A percentile compares a stretch with the other conserved stretches of the same genome.
Evolutionary conservation across 2,113 vertebrate species (phyloP).

Genomic region (Corapipo altera): DNA sequence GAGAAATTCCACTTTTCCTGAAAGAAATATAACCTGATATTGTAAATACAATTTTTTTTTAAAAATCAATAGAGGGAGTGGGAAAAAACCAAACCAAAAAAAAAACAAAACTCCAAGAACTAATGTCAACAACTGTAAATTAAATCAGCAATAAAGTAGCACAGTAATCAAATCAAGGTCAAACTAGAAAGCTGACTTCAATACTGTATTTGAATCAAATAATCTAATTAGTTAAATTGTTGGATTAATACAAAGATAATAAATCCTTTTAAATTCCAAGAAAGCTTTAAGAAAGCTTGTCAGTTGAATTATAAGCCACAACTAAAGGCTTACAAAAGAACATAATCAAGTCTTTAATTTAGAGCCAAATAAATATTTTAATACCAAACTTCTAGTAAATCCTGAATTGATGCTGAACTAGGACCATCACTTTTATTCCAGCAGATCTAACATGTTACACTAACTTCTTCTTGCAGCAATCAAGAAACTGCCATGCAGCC

Average conservation of each 20-base stretch:
- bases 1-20: not conserved
- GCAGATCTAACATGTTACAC: not conserved
- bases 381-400: not conserved
- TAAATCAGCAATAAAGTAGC: not conserved
- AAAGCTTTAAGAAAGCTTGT: not conserved
- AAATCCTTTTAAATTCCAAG: not conserved
- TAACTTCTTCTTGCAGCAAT: not conserved
- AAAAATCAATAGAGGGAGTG: not conserved
- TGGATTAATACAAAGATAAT: not conserved
- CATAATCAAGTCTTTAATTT: not conserved
- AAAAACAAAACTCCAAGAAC: not conserved
- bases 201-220: not conserved
- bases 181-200: not conserved
- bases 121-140: not conserved
- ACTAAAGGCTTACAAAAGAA: not conserved
- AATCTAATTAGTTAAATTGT: not conserved
- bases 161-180: not conserved
- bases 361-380: conserved; percentile 12
- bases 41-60: not conserved
- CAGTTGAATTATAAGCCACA: not conserved
- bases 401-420: not conserved
- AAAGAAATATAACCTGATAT: not conserved
- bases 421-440: not conserved
- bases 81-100: not conserved
- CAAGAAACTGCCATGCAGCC: not conserved